Evolutionary conservation across 2,113 vertebrate species (phyloP).

Genomic region (Holacanthus passer): DNA sequence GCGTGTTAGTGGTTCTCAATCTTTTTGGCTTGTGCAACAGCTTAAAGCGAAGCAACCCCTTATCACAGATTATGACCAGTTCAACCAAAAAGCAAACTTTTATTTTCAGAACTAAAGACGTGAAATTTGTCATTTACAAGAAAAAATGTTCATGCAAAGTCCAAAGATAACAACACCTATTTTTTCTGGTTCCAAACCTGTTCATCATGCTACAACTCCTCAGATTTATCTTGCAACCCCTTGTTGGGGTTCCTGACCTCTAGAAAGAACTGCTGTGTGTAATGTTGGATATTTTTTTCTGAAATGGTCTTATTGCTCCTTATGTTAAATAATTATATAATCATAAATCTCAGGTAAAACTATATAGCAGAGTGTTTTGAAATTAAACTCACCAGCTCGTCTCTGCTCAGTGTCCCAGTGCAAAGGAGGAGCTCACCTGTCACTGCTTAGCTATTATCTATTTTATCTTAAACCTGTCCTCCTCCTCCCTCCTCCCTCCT

Average conservation of each 20-base stretch:
- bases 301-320: no score
- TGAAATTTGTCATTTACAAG: not conserved
- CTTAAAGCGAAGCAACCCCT: not conserved
- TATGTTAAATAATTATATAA: no score
- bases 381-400: conserved; percentile 72
- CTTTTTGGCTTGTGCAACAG: not conserved
- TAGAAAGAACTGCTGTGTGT: not conserved
- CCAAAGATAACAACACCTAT: not conserved
- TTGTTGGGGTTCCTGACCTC: not conserved
- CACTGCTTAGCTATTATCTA: conserved; percentile 71
- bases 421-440: conserved; percentile 68
- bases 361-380: not conserved
- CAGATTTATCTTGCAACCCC: not conserved
- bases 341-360: not conserved
- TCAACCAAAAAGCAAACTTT: not conserved
- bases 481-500: conserved; percentile 31
- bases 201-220: not conserved
- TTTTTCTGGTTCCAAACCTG: not conserved
- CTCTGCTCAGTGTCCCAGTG: conserved; percentile 51
- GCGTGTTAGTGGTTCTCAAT: not conserved
- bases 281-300: not conserved
- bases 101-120: not conserved
- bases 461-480: conserved; percentile 38
- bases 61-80: not conserved
- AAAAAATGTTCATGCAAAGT: not conserved